A percentile compares a stretch with the other conserved stretches of the same genome.
Conservation (phyloP, 2,888 invertebrate species). For the Agrotis ipsilon region DNA sequence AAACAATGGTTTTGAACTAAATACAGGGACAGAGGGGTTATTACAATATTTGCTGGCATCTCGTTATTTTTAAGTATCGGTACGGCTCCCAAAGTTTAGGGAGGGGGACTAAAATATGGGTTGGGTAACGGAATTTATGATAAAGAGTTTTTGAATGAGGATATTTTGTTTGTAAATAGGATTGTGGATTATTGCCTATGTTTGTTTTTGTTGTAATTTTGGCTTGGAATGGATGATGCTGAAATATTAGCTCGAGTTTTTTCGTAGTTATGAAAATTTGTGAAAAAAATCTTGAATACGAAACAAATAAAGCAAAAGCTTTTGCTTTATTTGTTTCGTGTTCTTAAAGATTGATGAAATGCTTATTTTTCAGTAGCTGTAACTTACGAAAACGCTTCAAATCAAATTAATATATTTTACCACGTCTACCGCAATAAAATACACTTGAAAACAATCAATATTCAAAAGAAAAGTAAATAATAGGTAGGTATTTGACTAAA, state of each 20-base stretch:
- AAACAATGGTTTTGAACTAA: conserved; percentile 82
- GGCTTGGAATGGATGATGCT: conserved; percentile 26
- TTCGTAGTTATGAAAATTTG: conserved; percentile 1
- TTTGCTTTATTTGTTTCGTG: no score
- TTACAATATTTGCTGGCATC: conserved; percentile 90
- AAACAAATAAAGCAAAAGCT: not conserved
- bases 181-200: conserved; percentile 54
- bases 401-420: not conserved
- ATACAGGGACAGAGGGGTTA: conserved; percentile 78
- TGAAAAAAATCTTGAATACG: not conserved
- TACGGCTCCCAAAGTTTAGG: conserved; percentile 81
- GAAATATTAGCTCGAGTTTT: conserved; percentile 25
- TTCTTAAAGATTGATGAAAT: not conserved
- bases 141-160: conserved; percentile 67
- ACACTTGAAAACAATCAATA: not conserved
- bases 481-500: not conserved
- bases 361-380: not conserved
- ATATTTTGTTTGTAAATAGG: conserved; percentile 62
- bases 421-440: not conserved
- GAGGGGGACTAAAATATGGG: conserved; percentile 63
- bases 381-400: not conserved
- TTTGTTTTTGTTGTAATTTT: conserved; percentile 50
- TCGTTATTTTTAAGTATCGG: conserved; percentile 91
- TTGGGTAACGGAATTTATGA: conserved; percentile 64
- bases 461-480: no score